These are phyloP conservation scores for Heliocidaris tuberculata DNA, from an alignment of 35 echinoderm and acorn worm genomes.

Conservation along the genomic window DNA sequence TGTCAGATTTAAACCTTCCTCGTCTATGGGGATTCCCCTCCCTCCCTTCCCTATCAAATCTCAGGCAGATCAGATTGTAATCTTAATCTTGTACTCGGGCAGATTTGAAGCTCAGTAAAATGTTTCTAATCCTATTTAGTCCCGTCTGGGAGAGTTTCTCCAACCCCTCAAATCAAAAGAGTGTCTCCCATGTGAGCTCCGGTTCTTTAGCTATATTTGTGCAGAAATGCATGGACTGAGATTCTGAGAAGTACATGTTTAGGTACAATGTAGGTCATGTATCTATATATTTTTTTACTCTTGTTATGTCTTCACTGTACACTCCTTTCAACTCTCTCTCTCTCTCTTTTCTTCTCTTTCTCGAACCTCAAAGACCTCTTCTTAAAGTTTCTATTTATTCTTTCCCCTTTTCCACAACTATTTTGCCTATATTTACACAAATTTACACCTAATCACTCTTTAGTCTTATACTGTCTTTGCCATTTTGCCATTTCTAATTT, in stretches of 20 bases:
- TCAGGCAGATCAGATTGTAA: background rate
- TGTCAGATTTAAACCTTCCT: background rate
- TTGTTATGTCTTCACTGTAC: too few species aligned
- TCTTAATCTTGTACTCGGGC: background rate
- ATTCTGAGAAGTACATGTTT: background rate
- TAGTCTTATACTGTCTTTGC: too few species aligned
- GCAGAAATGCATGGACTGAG: background rate
- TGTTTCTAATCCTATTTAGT: background rate
- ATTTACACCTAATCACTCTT: too few species aligned
- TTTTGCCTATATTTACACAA: too few species aligned
- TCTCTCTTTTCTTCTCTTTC: too few species aligned
- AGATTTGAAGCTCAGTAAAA: background rate
- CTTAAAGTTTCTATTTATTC: too few species aligned
- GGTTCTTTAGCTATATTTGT: background rate
- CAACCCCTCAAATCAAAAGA: background rate
- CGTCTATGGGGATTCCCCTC: background rate
- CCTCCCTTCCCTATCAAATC: background rate
- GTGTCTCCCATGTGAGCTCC: background rate
- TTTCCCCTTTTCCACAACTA: too few species aligned
- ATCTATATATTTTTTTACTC: too few species aligned
- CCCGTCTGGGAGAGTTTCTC: background rate
- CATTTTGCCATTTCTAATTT: too few species aligned
- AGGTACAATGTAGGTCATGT: too few species aligned
- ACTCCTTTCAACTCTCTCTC: too few species aligned
- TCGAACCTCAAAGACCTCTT: too few species aligned